Percentiles rank a stretch among this genome's conserved stretches.
Evolutionary conservation across 2,797 vertebrate species (phyloP).

Genomic region (Chlorospingus semifuscus): DNA sequence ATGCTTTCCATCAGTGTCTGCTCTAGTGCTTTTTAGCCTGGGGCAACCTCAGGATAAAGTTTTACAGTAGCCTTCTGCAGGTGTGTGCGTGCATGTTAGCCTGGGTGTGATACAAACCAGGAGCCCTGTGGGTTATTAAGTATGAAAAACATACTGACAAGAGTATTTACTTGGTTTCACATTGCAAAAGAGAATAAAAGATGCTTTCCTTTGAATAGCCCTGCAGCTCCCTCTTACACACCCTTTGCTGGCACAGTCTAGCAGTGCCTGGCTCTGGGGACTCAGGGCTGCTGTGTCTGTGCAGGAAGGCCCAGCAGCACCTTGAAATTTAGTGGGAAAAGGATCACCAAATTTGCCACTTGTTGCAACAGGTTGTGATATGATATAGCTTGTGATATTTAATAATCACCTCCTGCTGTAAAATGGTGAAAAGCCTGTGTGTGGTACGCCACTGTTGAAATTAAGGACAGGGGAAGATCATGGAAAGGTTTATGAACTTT

Average conservation of each 20-base stretch:
- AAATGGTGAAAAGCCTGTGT: neutral
- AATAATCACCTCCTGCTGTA: neutral
- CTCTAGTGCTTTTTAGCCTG: neutral
- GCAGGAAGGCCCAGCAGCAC: neutral
- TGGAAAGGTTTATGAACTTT: neutral
- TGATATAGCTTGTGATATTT: rapidly evolving
- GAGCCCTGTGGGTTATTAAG: neutral
- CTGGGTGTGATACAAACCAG: neutral
- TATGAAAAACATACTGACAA: neutral
- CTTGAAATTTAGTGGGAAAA: neutral
- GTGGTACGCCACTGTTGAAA: neutral
- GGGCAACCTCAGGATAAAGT: rapidly evolving
- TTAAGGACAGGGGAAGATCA: neutral
- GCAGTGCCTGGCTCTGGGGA: rapidly evolving
- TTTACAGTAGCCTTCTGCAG: neutral
- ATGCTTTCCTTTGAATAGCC: neutral
- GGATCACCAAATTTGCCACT: neutral
- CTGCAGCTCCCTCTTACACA: neutral
- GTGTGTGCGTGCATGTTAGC: rapidly evolving
- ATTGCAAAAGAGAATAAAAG: neutral
- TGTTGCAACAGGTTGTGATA: neutral
- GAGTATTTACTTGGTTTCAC: neutral
- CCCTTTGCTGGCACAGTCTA: neutral
- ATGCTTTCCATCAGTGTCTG: neutral
- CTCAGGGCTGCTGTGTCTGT: too few relatives aligned